phyloP scores from a whole-genome alignment of 2,113 vertebrate genomes.

The Gnathonemus echidnorhynchus region DNA sequence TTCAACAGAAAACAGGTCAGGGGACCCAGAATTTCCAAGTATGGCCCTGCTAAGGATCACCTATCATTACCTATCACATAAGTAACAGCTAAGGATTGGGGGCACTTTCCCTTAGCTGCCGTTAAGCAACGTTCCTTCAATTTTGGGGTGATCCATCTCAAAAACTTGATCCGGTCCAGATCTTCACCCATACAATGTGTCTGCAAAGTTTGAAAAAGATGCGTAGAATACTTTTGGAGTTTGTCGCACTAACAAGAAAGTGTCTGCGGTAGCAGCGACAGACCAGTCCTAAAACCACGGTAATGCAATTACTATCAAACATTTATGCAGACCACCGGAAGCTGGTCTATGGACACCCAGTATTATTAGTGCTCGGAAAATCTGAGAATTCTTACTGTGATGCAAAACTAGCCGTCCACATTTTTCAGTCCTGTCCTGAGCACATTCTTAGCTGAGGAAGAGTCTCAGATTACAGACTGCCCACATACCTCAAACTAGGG shows the following conservation, averaged over 20 bases:
- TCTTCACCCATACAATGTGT: not conserved
- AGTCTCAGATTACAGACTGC: not conserved
- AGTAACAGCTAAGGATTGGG: not conserved
- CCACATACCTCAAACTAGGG: not conserved
- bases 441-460: not conserved
- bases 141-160: not conserved
- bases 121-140: not conserved
- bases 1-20: not conserved
- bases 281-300: not conserved
- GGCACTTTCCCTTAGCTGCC: not conserved
- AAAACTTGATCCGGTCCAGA: not conserved
- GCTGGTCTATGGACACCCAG: too few relatives aligned
- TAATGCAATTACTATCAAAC: not conserved
- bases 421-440: not conserved
- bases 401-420: not conserved
- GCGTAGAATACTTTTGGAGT: not conserved
- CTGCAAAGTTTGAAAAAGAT: not conserved
- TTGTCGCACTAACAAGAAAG: not conserved
- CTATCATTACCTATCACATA: not conserved
- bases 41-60: not conserved
- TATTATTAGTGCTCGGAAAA: not conserved
- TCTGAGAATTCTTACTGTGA: not conserved
- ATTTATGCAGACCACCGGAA: not conserved
- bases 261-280: not conserved
- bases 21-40: not conserved